Evolutionary conservation across 1,140 invertebrate species (phyloP).

Genomic region (Calosoma granatense): DNA sequence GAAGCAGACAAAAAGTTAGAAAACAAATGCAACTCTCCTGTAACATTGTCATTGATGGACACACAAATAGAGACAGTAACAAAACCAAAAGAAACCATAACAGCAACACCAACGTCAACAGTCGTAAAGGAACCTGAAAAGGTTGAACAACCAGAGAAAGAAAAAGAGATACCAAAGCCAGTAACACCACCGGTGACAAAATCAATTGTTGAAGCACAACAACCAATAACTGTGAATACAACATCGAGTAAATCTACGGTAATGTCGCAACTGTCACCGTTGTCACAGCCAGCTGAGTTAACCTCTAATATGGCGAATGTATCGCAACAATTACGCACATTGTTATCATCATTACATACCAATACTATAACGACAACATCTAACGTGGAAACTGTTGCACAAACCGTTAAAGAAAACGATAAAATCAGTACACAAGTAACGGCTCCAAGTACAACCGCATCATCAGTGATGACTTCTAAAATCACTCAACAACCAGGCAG

Average conservation of each 20-base stretch:
- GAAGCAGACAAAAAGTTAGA: conserved; percentile 18
- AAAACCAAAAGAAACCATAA: conserved; percentile 17
- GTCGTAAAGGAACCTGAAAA: conserved; percentile 9
- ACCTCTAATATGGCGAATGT: conserved; percentile 59
- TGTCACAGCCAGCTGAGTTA: conserved; percentile 58
- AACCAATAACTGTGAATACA: conserved; percentile 4
- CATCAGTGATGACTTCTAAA: conserved; percentile 12
- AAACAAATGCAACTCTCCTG: conserved; percentile 5
- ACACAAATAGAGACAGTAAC: conserved; percentile 12
- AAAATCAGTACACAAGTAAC: conserved; percentile 17
- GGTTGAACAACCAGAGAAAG: not conserved
- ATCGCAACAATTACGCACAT: conserved; percentile 52
- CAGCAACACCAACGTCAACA: conserved; percentile 16
- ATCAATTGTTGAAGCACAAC: not conserved
- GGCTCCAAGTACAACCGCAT: conserved; percentile 13
- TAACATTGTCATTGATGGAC: conserved; percentile 6
- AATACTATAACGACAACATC: conserved; percentile 25
- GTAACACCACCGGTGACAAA: too few relatives aligned
- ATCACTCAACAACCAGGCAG: not conserved
- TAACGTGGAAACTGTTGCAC: conserved; percentile 23
- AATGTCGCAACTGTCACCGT: conserved; percentile 53
- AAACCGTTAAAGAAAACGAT: conserved; percentile 20
- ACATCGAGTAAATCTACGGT: conserved; percentile 36
- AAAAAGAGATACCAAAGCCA: conserved; percentile 10
- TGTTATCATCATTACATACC: conserved; percentile 47